Conservation (phyloP, 2,113 vertebrate species). For the Hemiscyllium ocellatum region DNA sequence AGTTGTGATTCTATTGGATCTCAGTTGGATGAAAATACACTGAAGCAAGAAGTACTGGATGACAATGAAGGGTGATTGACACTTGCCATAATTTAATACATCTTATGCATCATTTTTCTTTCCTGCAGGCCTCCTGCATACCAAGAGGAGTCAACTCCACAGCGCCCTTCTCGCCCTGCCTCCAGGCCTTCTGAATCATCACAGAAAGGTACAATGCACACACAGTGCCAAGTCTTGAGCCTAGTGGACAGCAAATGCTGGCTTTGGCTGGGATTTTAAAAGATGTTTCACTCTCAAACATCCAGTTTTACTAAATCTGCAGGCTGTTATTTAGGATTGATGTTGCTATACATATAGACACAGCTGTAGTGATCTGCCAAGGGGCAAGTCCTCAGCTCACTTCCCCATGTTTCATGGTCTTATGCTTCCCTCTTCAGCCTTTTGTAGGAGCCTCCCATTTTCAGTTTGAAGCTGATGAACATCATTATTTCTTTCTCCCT, state of each 20-base stretch:
- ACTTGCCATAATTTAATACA: not conserved
- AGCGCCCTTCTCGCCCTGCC: not conserved
- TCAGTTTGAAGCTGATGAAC: not conserved
- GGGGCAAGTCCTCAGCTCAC: not conserved
- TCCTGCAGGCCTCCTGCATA: not conserved
- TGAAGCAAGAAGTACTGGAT: not conserved
- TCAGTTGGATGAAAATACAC: not conserved
- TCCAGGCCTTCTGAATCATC: not conserved
- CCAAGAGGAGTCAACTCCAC: not conserved
- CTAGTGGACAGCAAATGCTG: not conserved
- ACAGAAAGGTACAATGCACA: conserved; percentile 12
- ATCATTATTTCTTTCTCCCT: not conserved
- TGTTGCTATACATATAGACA: not conserved
- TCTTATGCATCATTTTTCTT: not conserved
- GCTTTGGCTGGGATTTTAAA: not conserved
- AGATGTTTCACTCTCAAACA: not conserved
- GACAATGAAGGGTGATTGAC: not conserved
- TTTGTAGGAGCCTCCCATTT: not conserved
- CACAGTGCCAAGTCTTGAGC: not conserved
- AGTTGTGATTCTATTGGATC: not conserved
- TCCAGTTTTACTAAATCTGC: not conserved
- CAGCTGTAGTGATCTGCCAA: not conserved
- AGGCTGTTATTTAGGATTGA: not conserved
- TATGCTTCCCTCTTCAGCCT: not conserved
- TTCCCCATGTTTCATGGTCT: not conserved